phyloP scores from a whole-genome alignment of 2,888 invertebrate genomes.

The Dendrolimus pini region DNA sequence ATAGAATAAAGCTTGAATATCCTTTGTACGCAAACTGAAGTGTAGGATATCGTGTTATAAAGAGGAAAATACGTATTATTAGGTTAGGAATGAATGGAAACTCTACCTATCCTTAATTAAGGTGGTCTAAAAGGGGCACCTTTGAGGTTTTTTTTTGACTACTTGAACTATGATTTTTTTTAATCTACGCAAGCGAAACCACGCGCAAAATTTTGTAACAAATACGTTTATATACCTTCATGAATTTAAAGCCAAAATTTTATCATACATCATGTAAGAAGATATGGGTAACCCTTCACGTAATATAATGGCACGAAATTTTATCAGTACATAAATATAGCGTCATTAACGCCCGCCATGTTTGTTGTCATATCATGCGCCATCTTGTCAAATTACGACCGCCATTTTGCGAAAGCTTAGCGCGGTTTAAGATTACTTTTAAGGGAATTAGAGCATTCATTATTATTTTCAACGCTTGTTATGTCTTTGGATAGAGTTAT shows the following conservation, averaged over 20 bases:
- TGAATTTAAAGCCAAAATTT: too few relatives aligned
- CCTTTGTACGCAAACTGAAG: background rate
- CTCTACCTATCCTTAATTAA: too few relatives aligned
- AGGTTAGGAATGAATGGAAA: background rate
- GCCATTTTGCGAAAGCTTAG: background rate
- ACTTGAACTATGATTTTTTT: too few relatives aligned
- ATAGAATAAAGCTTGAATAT: background rate
- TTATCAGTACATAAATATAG: background rate
- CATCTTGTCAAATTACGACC: background rate
- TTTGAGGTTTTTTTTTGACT: too few relatives aligned
- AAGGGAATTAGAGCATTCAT: background rate
- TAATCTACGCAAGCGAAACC: too few relatives aligned
- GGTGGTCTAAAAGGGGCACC: too few relatives aligned
- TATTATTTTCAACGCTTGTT: background rate
- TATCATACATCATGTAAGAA: too few relatives aligned
- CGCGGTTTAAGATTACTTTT: background rate
- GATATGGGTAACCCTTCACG: too few relatives aligned
- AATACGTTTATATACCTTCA: too few relatives aligned
- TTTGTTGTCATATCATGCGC: background rate
- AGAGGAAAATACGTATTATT: background rate
- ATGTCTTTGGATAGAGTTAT: background rate
- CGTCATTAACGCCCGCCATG: background rate
- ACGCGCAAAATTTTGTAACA: too few relatives aligned
- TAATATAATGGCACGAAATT: background rate
- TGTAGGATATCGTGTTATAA: background rate